Percentiles rank a stretch among this genome's conserved stretches.
Evolutionary conservation across 2,888 invertebrate species (phyloP).

Genomic region (Acleris emargana): DNA sequence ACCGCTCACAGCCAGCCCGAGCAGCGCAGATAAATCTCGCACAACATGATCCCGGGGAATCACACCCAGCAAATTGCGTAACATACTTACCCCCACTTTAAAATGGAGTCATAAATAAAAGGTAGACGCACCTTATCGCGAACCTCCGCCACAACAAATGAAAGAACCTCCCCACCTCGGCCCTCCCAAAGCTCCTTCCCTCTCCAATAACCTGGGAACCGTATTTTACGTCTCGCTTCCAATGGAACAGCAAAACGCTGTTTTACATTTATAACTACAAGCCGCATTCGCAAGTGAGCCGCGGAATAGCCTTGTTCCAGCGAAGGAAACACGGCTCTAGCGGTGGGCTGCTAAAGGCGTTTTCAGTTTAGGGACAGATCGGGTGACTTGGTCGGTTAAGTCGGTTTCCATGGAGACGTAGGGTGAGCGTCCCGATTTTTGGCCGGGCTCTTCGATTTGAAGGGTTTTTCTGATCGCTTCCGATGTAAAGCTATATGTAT

Average conservation of each 20-base stretch:
- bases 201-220: conserved; percentile 43
- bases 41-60: conserved; percentile 51
- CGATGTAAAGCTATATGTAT: conserved; percentile 40
- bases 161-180: conserved; percentile 64
- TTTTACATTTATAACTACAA: conserved; percentile 84
- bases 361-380: conserved; percentile 39
- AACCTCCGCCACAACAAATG: conserved; percentile 69
- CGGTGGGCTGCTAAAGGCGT: conserved; percentile 42
- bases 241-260: conserved; percentile 65
- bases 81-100: conserved; percentile 74
- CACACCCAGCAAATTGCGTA: conserved; percentile 66
- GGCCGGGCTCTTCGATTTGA: conserved; percentile 67
- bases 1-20: conserved; percentile 4
- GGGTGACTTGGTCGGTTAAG: conserved; percentile 51
- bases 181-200: conserved; percentile 43
- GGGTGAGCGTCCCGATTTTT: conserved; percentile 70
- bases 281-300: conserved; percentile 57
- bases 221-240: conserved; percentile 52
- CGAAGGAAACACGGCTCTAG: conserved; percentile 45
- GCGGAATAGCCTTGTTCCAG: conserved; percentile 39
- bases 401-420: conserved; percentile 64
- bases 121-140: conserved; percentile 77
- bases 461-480: conserved; percentile 65
- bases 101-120: conserved; percentile 82
- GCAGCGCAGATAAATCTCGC: conserved; percentile 41